Evolutionary conservation across 2,888 invertebrate genomes (phyloP).

Genomic region (Hypsopygia costalis): DNA sequence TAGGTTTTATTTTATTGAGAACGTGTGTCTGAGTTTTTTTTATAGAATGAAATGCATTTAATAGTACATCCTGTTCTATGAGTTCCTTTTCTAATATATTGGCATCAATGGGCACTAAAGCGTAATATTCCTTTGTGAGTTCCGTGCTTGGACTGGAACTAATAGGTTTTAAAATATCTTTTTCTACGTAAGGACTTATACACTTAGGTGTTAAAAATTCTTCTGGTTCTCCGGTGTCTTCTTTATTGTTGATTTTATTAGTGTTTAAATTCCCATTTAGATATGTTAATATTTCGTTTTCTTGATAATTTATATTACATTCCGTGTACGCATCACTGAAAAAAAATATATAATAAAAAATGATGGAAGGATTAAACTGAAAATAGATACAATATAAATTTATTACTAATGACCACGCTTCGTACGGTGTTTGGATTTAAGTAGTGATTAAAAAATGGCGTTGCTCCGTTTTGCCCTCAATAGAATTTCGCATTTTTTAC

Average conservation of each 20-base stretch:
- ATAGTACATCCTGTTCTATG: slow-evolving; percentile 74
- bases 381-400: too few relatives aligned
- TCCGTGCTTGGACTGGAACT: slow-evolving; percentile 63
- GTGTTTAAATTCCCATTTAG: slow-evolving; percentile 48
- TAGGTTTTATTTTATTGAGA: slow-evolving; percentile 28
- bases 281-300: slow-evolving; percentile 67
- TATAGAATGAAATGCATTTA: slow-evolving; percentile 71
- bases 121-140: slow-evolving; percentile 64
- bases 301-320: slow-evolving; percentile 68
- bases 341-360: slow-evolving; percentile 18
- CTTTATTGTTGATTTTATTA: slow-evolving; percentile 34
- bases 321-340: slow-evolving; percentile 75
- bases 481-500: too few relatives aligned
- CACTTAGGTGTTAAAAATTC: slow-evolving; percentile 71
- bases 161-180: slow-evolving; percentile 37
- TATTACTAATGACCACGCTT: too few relatives aligned
- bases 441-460: too few relatives aligned
- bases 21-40: slow-evolving; percentile 51
- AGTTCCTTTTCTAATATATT: slow-evolving; percentile 71
- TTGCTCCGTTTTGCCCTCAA: too few relatives aligned
- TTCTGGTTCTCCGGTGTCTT: slow-evolving; percentile 57
- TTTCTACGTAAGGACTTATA: slow-evolving; percentile 55
- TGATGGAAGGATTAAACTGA: too few relatives aligned
- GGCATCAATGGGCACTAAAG: slow-evolving; percentile 56
- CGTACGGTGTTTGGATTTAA: too few relatives aligned